Base-by-base conservation (phyloP, 2,797 vertebrate species). In the Rhinophrynus dorsalis region DNA sequence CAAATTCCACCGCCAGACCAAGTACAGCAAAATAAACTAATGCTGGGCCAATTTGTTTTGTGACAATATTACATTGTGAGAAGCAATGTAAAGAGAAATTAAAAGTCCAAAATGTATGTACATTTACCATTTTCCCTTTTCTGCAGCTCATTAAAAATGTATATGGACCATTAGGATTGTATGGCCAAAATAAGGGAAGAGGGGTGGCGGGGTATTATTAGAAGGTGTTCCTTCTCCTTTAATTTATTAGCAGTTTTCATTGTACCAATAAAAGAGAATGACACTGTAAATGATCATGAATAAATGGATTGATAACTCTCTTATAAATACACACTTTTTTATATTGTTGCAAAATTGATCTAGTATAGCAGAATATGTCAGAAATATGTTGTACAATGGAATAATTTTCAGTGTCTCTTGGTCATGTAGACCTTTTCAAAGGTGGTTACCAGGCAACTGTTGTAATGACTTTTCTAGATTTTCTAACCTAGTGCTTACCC, bases 361-460 rank as follows among this genome's bases (percentile, higher is more conserved):
- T 52, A 50, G 48, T 58, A 20, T 48, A 50, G 44, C 11, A 11
- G 26, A 58, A 59, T 51, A 72, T 59, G 44, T 64, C 33, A 52
- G 69, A n/a, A n/a, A n/a, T n/a, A n/a, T n/a, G n/a, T 44, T 55
- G 18, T 32, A 71, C 60, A 72, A 65, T 58, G 58, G 45, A 30
- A 2, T 61, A 40, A 33, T 9, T 68, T 51, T 26, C 10, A 18
- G 23, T 65, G 61, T 37, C 35, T 15, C 52, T 26, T 65, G 61
- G 60, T 40, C 51, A 56, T 47, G 42, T 32, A 56, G 60, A 57
- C 51, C 52, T 71, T 35, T 30, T 2, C 50, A 64, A 23, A 57
- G 23, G 60, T 75, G 76, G 81, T 89, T 84, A 84, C 82, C 81
- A 86, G 75, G 76, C 81, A 89, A 87, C 83, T 83, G 76, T 84